These are phyloP conservation scores for Galendromus occidentalis DNA, from an alignment of 1,140 invertebrate species.

Conservation along the genomic window DNA sequence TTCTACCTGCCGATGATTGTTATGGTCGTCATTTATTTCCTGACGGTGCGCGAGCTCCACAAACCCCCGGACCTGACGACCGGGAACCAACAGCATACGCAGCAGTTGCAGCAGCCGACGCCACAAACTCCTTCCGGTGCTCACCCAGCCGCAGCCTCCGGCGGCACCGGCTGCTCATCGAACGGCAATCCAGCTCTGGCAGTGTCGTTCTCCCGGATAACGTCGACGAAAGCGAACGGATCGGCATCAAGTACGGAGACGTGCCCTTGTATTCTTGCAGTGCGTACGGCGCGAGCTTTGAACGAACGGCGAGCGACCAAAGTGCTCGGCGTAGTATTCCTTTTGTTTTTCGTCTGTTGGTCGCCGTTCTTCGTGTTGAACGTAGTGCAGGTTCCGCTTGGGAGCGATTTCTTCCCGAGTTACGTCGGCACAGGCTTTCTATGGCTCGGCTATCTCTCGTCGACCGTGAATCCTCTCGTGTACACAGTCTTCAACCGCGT, in stretches of 20 bases:
- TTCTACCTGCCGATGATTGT: constrained; percentile 87
- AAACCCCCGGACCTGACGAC: constrained; percentile 16
- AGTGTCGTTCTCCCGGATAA: neutral
- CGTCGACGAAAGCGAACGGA: constrained; percentile 35
- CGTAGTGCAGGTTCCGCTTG: constrained; percentile 44
- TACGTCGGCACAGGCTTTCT: constrained; percentile 40
- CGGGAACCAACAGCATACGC: neutral
- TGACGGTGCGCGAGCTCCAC: constrained; percentile 61
- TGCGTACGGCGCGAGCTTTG: constrained; percentile 17
- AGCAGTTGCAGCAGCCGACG: constrained; percentile 27
- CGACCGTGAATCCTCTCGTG: constrained; percentile 60
- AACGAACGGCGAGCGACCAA: constrained; percentile 80
- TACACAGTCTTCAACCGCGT: constrained; percentile 88
- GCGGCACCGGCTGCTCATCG: constrained; percentile 43
- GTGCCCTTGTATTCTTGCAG: constrained; percentile 23
- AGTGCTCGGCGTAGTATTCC: constrained; percentile 74
- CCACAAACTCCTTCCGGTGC: constrained; percentile 34
- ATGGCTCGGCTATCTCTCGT: constrained; percentile 78
- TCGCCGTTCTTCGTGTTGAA: constrained; percentile 80
- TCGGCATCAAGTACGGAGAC: neutral
- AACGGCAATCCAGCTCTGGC: constrained; percentile 34
- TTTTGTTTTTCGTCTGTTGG: constrained; percentile 80
- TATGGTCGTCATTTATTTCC: constrained; percentile 76
- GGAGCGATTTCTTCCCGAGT: constrained; percentile 43
- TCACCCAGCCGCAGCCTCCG: constrained; percentile 31